Evolutionary conservation across 2,888 invertebrate genomes (phyloP).

Genomic region (Pachydiplax longipennis): DNA sequence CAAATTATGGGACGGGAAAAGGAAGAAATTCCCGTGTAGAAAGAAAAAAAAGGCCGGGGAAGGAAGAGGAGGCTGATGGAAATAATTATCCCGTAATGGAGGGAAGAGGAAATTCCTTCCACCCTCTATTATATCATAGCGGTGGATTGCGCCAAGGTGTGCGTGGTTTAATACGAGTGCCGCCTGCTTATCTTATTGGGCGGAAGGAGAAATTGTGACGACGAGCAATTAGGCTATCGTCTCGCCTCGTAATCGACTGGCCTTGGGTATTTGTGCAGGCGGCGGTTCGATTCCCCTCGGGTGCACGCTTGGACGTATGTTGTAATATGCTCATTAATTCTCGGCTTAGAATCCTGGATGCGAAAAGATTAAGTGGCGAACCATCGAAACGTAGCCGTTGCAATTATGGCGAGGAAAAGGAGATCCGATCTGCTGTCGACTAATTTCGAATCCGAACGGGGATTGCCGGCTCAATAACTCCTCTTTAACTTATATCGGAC

Average conservation of each 20-base stretch:
- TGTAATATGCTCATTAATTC: not conserved
- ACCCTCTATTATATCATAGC: not conserved
- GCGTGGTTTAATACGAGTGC: not conserved
- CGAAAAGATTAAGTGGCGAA: not conserved
- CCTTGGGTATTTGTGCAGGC: too few species aligned
- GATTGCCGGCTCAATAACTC: not conserved
- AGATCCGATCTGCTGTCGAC: not conserved
- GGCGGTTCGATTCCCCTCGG: not conserved
- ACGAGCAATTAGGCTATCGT: constrained; percentile 27
- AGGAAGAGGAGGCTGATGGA: constrained; percentile 15
- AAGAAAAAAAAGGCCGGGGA: not conserved
- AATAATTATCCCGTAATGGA: constrained; percentile 16
- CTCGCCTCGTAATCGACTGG: not conserved
- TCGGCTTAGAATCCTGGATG: not conserved
- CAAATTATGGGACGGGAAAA: not conserved
- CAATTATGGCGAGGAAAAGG: not conserved
- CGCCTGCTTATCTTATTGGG: not conserved
- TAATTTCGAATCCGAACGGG: not conserved
- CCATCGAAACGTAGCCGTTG: not conserved
- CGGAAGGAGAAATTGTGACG: constrained; percentile 8
- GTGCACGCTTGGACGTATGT: not conserved
- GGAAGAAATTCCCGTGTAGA: not conserved
- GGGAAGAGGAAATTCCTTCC: constrained; percentile 8
- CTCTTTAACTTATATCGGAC: not conserved
- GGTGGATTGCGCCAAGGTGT: constrained; percentile 19